Conservation (phyloP, 1,140 invertebrate species). For the Ooceraea biroi region DNA sequence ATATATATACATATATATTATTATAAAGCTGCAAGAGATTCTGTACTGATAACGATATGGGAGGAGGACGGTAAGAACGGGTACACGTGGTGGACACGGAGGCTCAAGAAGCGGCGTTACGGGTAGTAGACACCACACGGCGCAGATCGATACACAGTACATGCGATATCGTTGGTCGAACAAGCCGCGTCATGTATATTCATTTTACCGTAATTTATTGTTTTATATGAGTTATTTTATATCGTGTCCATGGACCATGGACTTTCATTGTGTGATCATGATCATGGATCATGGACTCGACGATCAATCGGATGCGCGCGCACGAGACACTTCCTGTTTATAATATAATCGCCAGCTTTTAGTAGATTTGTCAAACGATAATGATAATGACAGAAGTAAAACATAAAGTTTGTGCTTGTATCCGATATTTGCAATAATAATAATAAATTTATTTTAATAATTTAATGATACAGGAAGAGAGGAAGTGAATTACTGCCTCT, state of each 20-base stretch:
- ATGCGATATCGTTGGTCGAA: slow-evolving; percentile 13
- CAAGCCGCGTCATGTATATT: slow-evolving; percentile 46
- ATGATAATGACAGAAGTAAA: no score
- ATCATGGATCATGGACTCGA: slow-evolving; percentile 56
- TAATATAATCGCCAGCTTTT: neutral
- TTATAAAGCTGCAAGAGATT: no score
- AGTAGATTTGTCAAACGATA: no score
- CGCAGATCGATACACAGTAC: slow-evolving; percentile 49
- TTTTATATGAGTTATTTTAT: slow-evolving; percentile 43
- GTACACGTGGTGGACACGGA: neutral
- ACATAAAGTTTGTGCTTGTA: no score
- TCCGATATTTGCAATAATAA: neutral
- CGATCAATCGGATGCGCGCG: slow-evolving; percentile 61
- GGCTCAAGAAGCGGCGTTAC: neutral
- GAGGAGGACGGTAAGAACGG: neutral
- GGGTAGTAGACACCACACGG: no score
- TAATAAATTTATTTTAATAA: neutral
- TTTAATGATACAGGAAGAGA: neutral
- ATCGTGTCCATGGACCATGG: no score
- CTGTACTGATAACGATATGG: no score
- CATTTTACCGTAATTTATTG: slow-evolving; percentile 66
- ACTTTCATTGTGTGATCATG: no score
- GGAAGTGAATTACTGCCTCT: no score
- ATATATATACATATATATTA: no score
- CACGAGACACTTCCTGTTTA: slow-evolving; percentile 17